Conservation (phyloP, 2,888 invertebrate genomes). For the Acanthopleura granulata region DNA sequence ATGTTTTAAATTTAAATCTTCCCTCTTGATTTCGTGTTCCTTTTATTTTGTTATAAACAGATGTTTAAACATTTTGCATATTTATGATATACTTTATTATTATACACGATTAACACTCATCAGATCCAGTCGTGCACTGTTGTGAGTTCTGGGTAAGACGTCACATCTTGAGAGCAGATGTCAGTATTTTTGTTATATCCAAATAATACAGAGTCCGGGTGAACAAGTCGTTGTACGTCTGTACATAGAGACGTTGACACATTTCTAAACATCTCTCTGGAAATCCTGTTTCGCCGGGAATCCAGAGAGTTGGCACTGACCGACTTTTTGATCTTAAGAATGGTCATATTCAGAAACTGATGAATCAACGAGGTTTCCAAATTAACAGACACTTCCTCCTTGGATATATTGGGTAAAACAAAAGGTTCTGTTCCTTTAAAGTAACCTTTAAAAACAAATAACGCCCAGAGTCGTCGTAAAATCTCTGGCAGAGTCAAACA, state of each 20-base stretch:
- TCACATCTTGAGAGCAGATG: not conserved
- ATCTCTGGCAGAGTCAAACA: not conserved
- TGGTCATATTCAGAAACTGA: not conserved
- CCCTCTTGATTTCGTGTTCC: too few relatives aligned
- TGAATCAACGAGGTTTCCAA: not conserved
- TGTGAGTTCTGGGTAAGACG: too few relatives aligned
- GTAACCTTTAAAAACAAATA: conserved; percentile 5
- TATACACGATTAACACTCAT: too few relatives aligned
- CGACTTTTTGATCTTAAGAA: not conserved
- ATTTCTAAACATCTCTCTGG: not conserved
- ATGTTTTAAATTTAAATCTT: too few relatives aligned
- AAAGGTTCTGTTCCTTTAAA: not conserved
- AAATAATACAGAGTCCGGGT: conserved; percentile 6
- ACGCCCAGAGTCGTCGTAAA: not conserved
- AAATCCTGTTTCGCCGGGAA: not conserved
- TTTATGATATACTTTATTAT: too few relatives aligned
- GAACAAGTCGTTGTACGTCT: not conserved
- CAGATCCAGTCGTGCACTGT: too few relatives aligned
- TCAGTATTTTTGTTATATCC: not conserved
- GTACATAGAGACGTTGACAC: not conserved
- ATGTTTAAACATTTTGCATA: too few relatives aligned
- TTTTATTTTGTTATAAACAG: too few relatives aligned
- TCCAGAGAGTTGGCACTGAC: not conserved
- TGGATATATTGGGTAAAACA: not conserved
- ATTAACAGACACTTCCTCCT: not conserved